Evolutionary conservation across 2,888 invertebrate species (phyloP).

Genomic region (Alviniconcha strummeri): DNA sequence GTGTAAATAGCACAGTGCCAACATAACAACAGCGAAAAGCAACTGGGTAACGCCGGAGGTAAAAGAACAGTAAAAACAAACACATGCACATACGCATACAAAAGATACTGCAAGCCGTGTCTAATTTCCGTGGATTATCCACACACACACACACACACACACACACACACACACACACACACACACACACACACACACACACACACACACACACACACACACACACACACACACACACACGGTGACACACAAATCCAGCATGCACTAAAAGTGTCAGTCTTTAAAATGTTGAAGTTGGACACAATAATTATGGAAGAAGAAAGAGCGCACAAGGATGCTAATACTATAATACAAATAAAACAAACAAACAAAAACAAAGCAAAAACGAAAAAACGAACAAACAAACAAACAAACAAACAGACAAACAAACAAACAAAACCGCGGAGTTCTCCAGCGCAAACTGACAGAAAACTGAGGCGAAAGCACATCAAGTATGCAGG

Average conservation of each 20-base stretch:
- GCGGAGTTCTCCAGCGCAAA: neutral
- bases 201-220: conserved; percentile 2
- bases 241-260: neutral
- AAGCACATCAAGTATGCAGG: no score
- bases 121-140: no score
- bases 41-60: neutral
- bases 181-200: conserved; percentile 1
- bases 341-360: no score
- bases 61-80: neutral
- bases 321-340: no score
- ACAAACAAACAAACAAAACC: neutral
- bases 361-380: neutral
- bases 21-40: neutral
- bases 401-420: neutral
- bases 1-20: neutral
- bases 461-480: neutral
- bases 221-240: conserved; percentile 6
- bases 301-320: no score
- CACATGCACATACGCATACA: neutral
- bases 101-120: no score
- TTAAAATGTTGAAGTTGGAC: no score
- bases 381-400: neutral
- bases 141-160: neutral
- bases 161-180: neutral
- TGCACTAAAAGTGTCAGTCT: neutral